Percentiles rank a stretch among this genome's conserved stretches.
Evolutionary conservation across 2,888 invertebrate species (phyloP).

Genomic region (Pyralis farinalis): DNA sequence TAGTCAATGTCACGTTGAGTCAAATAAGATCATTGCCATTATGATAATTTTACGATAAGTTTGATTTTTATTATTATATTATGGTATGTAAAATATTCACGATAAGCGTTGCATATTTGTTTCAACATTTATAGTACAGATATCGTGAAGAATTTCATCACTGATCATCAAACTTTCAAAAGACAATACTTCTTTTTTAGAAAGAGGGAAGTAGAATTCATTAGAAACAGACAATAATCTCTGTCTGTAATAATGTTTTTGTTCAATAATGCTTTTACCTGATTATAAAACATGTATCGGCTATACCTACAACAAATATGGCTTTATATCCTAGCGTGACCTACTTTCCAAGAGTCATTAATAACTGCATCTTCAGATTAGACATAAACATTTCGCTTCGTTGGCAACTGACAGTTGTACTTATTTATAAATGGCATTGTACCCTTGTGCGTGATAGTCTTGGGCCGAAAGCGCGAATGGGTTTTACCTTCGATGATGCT

Average conservation of each 20-base stretch:
- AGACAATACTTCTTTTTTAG: too few relatives aligned
- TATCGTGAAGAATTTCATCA: too few relatives aligned
- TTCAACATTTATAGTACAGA: too few relatives aligned
- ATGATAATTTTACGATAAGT: conserved; percentile 54
- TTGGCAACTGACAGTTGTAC: conserved; percentile 64
- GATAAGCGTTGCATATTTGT: conserved; percentile 22
- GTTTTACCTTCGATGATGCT: conserved; percentile 79
- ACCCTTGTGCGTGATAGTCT: conserved; percentile 75
- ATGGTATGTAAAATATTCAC: conserved; percentile 27
- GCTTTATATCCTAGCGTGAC: conserved; percentile 4
- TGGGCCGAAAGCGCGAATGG: conserved; percentile 77
- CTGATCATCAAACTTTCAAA: too few relatives aligned
- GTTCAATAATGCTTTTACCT: too few relatives aligned
- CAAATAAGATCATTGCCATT: conserved; percentile 67
- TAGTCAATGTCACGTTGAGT: conserved; percentile 54
- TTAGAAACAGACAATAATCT: too few relatives aligned
- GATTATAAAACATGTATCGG: too few relatives aligned
- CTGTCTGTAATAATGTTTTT: too few relatives aligned
- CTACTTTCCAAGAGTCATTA: conserved; percentile 14
- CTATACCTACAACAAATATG: conserved; percentile 5
- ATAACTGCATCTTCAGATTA: conserved; percentile 41
- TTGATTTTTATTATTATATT: conserved; percentile 30
- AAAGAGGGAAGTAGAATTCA: too few relatives aligned
- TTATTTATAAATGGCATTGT: conserved; percentile 73
- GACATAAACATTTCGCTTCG: conserved; percentile 44